A percentile compares a stretch with the other conserved stretches of the same genome.
Conservation (phyloP, 2,888 invertebrate genomes). For the Caprella mutica region DNA sequence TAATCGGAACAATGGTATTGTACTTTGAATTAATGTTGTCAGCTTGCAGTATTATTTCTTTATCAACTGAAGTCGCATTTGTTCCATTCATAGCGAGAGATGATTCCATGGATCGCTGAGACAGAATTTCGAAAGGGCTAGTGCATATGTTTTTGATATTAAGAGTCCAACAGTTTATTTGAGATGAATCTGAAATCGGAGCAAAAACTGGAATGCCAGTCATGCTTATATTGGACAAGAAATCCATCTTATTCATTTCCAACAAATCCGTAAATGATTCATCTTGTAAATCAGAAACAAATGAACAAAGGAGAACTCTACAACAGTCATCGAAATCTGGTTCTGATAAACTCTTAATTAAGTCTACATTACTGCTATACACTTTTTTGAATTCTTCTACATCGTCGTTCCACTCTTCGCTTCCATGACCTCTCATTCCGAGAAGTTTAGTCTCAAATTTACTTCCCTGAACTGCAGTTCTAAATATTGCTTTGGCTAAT, state of each 20-base stretch:
- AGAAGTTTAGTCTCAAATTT: constrained; percentile 11
- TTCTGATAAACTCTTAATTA: too few species aligned
- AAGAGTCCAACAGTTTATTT: constrained; percentile 26
- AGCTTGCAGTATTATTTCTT: constrained; percentile 14
- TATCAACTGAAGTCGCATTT: constrained; percentile 1
- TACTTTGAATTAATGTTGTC: constrained; percentile 12
- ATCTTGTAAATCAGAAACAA: constrained; percentile 22
- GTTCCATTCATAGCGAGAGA: constrained; percentile 1
- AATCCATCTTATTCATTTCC: constrained; percentile 21
- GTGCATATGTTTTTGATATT: constrained; percentile 7
- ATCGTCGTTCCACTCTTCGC: constrained; percentile 5
- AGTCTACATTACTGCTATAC: too few species aligned
- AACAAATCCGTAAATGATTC: constrained; percentile 14
- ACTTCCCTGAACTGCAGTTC: constrained; percentile 13
- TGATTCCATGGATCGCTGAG: constrained; percentile 15
- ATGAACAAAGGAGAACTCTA: constrained; percentile 20
- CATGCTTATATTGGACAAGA: constrained; percentile 21
- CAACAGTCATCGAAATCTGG: constrained; percentile 33
- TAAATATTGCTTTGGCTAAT: constrained; percentile 15
- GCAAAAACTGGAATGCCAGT: constrained; percentile 28
- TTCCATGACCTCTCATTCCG: constrained; percentile 14
- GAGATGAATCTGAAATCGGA: constrained; percentile 21
- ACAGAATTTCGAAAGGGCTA: constrained; percentile 18
- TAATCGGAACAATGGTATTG: constrained; percentile 20
- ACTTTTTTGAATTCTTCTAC: constrained; percentile 6